Evolutionary conservation across 2,888 invertebrate genomes (phyloP).

Genomic region (Vandiemenella viatica): DNA sequence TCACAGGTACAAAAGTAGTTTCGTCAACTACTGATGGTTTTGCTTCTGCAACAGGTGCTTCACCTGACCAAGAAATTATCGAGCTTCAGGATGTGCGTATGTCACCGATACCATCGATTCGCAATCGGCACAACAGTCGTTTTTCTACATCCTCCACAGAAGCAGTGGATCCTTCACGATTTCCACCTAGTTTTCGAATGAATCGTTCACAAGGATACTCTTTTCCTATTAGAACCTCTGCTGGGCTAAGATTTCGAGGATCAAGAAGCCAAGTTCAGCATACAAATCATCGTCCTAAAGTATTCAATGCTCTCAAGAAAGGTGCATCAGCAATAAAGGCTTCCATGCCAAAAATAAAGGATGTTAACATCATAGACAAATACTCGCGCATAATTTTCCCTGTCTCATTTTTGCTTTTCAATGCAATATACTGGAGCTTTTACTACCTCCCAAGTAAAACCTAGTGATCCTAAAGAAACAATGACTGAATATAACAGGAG

Average conservation of each 20-base stretch:
- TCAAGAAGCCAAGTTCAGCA: slow-evolving; percentile 20
- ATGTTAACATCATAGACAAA: slow-evolving; percentile 95
- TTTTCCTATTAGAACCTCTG: slow-evolving; percentile 24
- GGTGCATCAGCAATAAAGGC: slow-evolving; percentile 74
- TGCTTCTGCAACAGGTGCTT: slow-evolving; percentile 5
- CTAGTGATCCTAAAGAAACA: slow-evolving; percentile 6
- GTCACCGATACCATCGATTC: slow-evolving; percentile 69
- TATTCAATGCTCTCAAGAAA: slow-evolving; percentile 66
- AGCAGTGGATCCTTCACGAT: slow-evolving; percentile 41
- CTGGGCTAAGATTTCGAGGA: slow-evolving; percentile 38
- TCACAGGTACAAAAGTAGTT: slow-evolving; percentile 5
- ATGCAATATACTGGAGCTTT: slow-evolving; percentile 90
- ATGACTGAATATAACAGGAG: slow-evolving; percentile 4
- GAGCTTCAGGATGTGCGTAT: slow-evolving; percentile 76
- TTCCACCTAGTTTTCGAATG: slow-evolving; percentile 63
- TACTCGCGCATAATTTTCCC: slow-evolving; percentile 93
- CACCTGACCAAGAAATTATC: slow-evolving; percentile 59
- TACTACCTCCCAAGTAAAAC: slow-evolving; percentile 39
- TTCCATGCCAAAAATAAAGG: slow-evolving; percentile 91
- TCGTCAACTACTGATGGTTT: slow-evolving; percentile 8
- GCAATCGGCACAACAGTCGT: slow-evolving; percentile 42
- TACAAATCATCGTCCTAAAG: slow-evolving; percentile 41
- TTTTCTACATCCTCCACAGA: slow-evolving; percentile 25
- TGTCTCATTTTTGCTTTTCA: slow-evolving; percentile 87
- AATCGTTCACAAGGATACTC: slow-evolving; percentile 38